Conservation (phyloP, 2,888 invertebrate genomes). For the Ochropleura plecta region DNA sequence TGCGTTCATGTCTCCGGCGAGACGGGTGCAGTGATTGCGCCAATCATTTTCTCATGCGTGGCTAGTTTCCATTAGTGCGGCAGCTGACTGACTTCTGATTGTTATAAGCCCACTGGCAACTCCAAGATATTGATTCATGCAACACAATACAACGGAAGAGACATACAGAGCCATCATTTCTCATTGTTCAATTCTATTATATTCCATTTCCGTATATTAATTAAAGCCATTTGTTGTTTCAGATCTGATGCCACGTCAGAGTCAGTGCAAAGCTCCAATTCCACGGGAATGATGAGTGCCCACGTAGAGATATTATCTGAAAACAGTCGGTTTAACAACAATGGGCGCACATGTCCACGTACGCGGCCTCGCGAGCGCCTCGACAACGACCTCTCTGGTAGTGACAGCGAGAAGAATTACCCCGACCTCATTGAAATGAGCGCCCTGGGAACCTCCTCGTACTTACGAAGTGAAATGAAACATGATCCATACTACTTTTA, state of each 20-base stretch:
- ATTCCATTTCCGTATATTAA: conserved; percentile 32
- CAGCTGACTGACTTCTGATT: conserved; percentile 33
- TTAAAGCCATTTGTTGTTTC: conserved; percentile 69
- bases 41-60: conserved; percentile 55
- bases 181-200: conserved; percentile 24
- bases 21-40: conserved; percentile 42
- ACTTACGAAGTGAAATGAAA: conserved; percentile 83
- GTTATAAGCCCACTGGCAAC: conserved; percentile 18
- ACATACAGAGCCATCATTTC: conserved; percentile 8
- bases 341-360: conserved; percentile 82
- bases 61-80: conserved; percentile 53
- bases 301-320: conserved; percentile 83
- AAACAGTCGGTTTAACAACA: conserved; percentile 85
- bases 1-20: conserved; percentile 28
- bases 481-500: conserved; percentile 91
- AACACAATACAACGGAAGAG: conserved; percentile 17
- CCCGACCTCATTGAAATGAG: conserved; percentile 90
- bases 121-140: conserved; percentile 42
- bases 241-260: conserved; percentile 87
- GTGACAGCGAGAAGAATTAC: conserved; percentile 90
- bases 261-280: conserved; percentile 90
- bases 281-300: conserved; percentile 83
- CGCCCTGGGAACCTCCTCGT: conserved; percentile 83
- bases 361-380: conserved; percentile 83
- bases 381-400: conserved; percentile 88